Base-by-base conservation (phyloP, 2,888 invertebrate genomes). In the Nomada flava region DNA sequence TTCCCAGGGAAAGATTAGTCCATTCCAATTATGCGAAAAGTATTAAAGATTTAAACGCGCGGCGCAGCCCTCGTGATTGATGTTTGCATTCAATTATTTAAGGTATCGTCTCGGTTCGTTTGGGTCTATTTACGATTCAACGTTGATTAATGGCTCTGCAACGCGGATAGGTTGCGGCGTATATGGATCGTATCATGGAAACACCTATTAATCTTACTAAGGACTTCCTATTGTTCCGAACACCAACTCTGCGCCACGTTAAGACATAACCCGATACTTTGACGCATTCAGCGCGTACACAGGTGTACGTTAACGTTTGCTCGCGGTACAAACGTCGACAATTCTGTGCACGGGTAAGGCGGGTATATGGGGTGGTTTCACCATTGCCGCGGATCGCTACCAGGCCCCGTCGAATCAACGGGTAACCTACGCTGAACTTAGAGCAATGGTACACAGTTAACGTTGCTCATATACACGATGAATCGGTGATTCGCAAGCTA, bases 161-260 rank as follows among this genome's bases (percentile, higher is more conserved):
- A 7, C 42, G 55, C 26, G 77, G 69, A 60, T 74, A 59, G 50
- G 69, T 50, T 36, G 64, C 65, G 52, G 65, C n/a, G 20, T 20
- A 23, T 64, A 69, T 64, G 72, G 52, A 3, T 52, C 53, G 64
- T 50, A 59, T 62, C 76, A 55, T 52, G 52, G 69, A 62, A 65
- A 71, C 26, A 42, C 70, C 83, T 69, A 83, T 83, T 81, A 82
- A 81, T 83, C 77, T 82, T 77, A 77, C 64, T 68, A 68, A 77
- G 77, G 47, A 74, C 42, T 67, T 69, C 53, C 73, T 60, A 68
- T 77, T 80, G 80, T 76, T 50, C n/a, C 36, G 42, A 57, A 71
- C 60, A 23, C 13, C 62, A 44, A 47, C 36, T 63, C 52, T n/a
- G 53, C 53, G n/a, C 63, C 59, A 23, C 44, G 68, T 63, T 64